phyloP scores from a whole-genome alignment of 2,888 invertebrate species.

The Acronicta leporina region DNA sequence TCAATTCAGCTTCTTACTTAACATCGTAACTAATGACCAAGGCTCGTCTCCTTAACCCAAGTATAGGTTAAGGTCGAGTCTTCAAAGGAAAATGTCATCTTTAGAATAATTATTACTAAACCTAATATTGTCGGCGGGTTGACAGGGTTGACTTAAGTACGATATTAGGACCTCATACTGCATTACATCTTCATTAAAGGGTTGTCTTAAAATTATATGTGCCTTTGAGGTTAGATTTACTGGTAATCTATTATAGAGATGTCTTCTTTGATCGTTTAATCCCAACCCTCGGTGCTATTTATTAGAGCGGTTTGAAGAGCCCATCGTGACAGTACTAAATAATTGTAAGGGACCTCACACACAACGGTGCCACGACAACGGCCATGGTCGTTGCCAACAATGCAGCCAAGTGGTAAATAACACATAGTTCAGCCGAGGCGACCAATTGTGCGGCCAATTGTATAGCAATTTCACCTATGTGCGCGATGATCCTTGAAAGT shows the following conservation, averaged over 20 bases:
- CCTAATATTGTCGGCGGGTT: slow-evolving; percentile 40
- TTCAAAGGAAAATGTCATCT: slow-evolving; percentile 36
- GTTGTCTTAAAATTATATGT: slow-evolving; percentile 25
- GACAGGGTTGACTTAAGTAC: slow-evolving; percentile 26
- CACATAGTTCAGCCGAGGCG: too few species aligned
- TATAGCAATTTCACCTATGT: too few species aligned
- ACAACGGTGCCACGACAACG: too few species aligned
- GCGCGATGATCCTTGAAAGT: too few species aligned
- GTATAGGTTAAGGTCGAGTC: slow-evolving; percentile 13
- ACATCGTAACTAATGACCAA: slow-evolving; percentile 36
- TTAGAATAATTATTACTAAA: slow-evolving; percentile 44
- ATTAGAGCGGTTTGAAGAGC: slow-evolving; percentile 37
- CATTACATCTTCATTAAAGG: slow-evolving; percentile 21
- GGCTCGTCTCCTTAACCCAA: slow-evolving; percentile 22
- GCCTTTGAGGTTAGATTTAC: slow-evolving; percentile 20
- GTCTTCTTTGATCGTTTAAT: slow-evolving; percentile 26
- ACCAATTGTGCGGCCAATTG: too few species aligned
- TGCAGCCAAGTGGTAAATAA: too few species aligned
- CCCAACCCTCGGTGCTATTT: slow-evolving; percentile 38
- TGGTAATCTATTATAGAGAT: slow-evolving; percentile 36
- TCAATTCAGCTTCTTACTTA: slow-evolving; percentile 24
- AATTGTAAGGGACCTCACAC: too few species aligned
- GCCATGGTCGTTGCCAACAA: too few species aligned
- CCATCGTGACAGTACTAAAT: slow-evolving; percentile 3
- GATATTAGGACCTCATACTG: slow-evolving; percentile 23